Conservation (phyloP, 2,113 vertebrate species). For the Callionymus lyra region DNA sequence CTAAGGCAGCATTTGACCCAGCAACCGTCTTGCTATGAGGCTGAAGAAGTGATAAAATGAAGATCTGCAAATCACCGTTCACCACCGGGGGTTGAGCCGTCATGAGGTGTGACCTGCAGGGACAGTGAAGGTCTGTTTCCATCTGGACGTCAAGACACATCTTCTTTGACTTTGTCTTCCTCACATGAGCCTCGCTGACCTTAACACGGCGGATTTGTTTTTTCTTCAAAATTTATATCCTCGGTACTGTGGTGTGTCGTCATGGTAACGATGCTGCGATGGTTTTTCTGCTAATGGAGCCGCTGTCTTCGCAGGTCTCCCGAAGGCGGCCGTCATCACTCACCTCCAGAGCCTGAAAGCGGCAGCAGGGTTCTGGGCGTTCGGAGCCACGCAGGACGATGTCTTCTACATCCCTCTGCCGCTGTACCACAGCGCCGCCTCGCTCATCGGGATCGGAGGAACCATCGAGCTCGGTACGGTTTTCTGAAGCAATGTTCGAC, state of each 20-base stretch:
- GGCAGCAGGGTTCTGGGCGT: slow-evolving; percentile 74
- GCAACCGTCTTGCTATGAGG: too few relatives aligned
- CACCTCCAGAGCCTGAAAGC: slow-evolving; percentile 77
- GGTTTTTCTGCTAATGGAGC: neutral
- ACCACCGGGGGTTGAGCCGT: too few relatives aligned
- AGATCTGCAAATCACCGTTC: too few relatives aligned
- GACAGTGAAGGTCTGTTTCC: too few relatives aligned
- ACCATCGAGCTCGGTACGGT: slow-evolving; percentile 76
- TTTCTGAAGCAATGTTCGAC: neutral
- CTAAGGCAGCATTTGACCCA: too few relatives aligned
- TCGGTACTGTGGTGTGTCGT: neutral
- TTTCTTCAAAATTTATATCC: too few relatives aligned
- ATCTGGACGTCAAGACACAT: too few relatives aligned
- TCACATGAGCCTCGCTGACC: too few relatives aligned
- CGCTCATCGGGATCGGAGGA: slow-evolving; percentile 84
- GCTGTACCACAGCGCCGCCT: slow-evolving; percentile 85
- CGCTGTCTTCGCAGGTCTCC: slow-evolving; percentile 68
- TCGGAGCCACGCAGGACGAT: slow-evolving; percentile 73
- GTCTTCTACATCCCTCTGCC: slow-evolving; percentile 82
- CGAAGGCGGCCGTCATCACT: slow-evolving; percentile 86
- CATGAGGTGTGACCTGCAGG: too few relatives aligned
- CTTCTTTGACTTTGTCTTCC: too few relatives aligned
- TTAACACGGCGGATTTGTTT: too few relatives aligned
- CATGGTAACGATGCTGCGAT: neutral
- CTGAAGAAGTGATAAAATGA: too few relatives aligned